Evolutionary conservation across 2,113 vertebrate genomes (phyloP), one percentile per base, ranked within the genome.

Genomic region (Diadophis punctatus): DNA sequence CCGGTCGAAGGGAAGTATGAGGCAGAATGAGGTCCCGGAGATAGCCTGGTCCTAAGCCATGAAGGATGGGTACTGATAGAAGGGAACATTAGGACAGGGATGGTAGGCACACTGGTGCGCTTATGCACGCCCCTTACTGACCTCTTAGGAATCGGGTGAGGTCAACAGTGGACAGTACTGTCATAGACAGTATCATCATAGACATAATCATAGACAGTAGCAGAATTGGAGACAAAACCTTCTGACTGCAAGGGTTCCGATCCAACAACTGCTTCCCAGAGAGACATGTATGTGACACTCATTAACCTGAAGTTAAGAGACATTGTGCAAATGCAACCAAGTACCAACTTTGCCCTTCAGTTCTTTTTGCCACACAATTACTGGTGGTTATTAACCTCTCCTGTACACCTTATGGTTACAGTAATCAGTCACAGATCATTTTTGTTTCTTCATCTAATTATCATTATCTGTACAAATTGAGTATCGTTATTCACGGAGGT

Each of bases 341-440:
- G 23, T 27, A 87, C 88, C 18, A 51, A 49, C 10, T 90, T 92
- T 92, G 92, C 43, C 90, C 58, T 93, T 55, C 56, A 55, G 14
- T 89, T 93, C 22, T 86, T 93, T 93, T 94, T 93, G 80, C 88
- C 55, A 52, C 6, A n/a, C 7, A 90, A 20, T 56, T 14, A 94
- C 74, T 92, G 84, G 12, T 94, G 95, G 95, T 93, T 53, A 93
- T 94, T 68, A 93, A n/a, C 25, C 88, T 94, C 30, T 94, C 94
- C 91, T 80, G 94, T 89, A 92, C n/a, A 92, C 46, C 74, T 30
- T 91, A 20, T 85, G 16, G 48, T 87, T 91, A 74, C 93, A 94
- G 34, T 88, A 94, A 94, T 43, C 94, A 68, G 55, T 94, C 74
- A 91, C 51, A 48, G 88, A 39, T 63, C 20, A 94, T 11, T 46